A percentile compares a stretch with the other conserved stretches of the same genome.
Conservation (phyloP, 1,140 invertebrate species). For the Ylistrum balloti region DNA sequence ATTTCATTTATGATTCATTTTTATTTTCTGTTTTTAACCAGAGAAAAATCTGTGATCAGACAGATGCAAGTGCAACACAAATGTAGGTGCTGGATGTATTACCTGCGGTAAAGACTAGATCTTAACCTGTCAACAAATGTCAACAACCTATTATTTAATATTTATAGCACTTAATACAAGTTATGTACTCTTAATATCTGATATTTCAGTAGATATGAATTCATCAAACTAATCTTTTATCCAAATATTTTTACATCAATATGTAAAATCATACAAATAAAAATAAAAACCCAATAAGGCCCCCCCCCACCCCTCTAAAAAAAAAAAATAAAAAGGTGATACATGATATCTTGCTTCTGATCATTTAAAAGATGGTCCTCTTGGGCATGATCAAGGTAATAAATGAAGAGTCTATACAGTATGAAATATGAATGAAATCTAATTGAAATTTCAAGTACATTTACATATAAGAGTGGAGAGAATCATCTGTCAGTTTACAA, state of each 20-base stretch:
- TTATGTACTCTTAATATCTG: neutral
- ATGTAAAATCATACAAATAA: too few relatives aligned
- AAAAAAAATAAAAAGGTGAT: neutral
- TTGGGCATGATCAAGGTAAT: too few relatives aligned
- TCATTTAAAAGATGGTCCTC: too few relatives aligned
- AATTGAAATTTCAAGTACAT: too few relatives aligned
- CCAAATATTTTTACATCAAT: too few relatives aligned
- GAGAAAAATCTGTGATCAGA: neutral
- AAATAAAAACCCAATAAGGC: neutral
- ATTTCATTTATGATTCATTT: neutral
- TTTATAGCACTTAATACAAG: neutral
- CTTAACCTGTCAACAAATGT: constrained; percentile 37
- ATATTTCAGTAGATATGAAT: neutral
- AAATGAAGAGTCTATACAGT: too few relatives aligned
- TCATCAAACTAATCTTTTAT: too few relatives aligned
- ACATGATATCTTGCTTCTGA: neutral
- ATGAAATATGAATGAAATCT: too few relatives aligned
- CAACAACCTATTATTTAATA: neutral
- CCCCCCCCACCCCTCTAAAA: too few relatives aligned
- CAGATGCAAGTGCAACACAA: neutral
- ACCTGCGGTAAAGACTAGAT: neutral
- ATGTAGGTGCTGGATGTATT: neutral
- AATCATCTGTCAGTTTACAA: neutral
- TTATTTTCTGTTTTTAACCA: neutral
- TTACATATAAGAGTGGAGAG: neutral